Percentiles rank a stretch among this genome's conserved stretches.
phyloP scores from a whole-genome alignment of 92 coral and sea anemone species.

The Umimayanthus kanabou region DNA sequence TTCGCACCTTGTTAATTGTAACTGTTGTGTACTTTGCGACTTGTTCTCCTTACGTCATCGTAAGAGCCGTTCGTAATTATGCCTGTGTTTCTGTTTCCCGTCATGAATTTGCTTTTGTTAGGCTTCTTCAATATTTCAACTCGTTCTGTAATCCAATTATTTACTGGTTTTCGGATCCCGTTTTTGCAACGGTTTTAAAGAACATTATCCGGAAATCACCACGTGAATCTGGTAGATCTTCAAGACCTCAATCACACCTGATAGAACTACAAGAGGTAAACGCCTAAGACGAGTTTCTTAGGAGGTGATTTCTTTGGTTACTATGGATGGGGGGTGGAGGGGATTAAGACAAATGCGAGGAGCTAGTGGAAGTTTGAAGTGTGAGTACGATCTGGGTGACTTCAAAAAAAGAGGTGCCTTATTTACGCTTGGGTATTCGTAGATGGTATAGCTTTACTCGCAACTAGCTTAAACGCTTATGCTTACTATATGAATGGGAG shows the following conservation, averaged over 20 bases:
- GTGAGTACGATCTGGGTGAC: too few species aligned
- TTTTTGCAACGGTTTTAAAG: neutral
- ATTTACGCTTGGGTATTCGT: too few species aligned
- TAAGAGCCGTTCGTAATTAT: neutral
- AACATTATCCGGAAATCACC: neutral
- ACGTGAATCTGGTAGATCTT: neutral
- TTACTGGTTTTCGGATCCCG: neutral
- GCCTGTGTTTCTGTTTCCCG: neutral
- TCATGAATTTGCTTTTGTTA: neutral
- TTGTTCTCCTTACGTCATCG: neutral
- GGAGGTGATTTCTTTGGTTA: too few species aligned
- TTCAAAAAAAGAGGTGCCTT: too few species aligned
- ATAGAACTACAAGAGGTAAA: neutral
- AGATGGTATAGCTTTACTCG: too few species aligned
- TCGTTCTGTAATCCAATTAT: slow-evolving; percentile 7
- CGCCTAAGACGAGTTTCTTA: neutral
- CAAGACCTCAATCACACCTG: neutral
- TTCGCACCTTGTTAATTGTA: neutral
- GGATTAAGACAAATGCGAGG: too few species aligned
- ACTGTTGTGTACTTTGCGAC: neutral
- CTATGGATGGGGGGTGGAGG: too few species aligned
- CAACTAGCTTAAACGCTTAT: too few species aligned
- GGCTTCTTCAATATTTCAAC: neutral
- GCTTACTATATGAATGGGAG: too few species aligned
- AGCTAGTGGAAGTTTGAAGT: too few species aligned